Percentiles rank a stretch among this genome's conserved stretches.
phyloP scores from a whole-genome alignment of 2,888 invertebrate genomes.

The Empis livida region DNA sequence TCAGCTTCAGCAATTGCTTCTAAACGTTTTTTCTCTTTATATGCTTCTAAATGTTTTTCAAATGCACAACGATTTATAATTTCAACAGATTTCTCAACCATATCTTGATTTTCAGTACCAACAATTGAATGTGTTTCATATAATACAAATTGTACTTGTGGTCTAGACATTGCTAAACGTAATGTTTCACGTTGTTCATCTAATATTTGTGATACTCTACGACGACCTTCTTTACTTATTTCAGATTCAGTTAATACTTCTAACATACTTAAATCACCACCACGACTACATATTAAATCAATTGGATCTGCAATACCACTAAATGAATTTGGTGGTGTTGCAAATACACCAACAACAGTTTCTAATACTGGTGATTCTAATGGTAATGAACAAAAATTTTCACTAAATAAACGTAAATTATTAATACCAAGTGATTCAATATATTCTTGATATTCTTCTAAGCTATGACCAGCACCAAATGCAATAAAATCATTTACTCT shows the following conservation, averaged over 20 bases:
- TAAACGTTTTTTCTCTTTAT: slow-evolving; percentile 25
- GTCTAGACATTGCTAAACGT: slow-evolving; percentile 60
- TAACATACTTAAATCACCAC: slow-evolving; percentile 62
- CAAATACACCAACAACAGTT: slow-evolving; percentile 50
- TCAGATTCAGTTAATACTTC: slow-evolving; percentile 60
- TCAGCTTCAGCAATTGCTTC: slow-evolving; percentile 30
- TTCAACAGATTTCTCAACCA: slow-evolving; percentile 53
- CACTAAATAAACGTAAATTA: slow-evolving; percentile 40
- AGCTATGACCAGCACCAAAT: slow-evolving; percentile 44
- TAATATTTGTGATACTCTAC: slow-evolving; percentile 50
- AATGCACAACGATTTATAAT: slow-evolving; percentile 58
- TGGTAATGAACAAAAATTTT: slow-evolving; percentile 39
- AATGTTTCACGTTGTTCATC: slow-evolving; percentile 65
- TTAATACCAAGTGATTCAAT: slow-evolving; percentile 54
- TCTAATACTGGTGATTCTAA: slow-evolving; percentile 42
- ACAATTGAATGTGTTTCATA: slow-evolving; percentile 73
- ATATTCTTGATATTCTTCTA: slow-evolving; percentile 51
- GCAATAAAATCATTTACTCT: slow-evolving; percentile 46
- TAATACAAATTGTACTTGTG: slow-evolving; percentile 67
- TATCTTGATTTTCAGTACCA: slow-evolving; percentile 59
- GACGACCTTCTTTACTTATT: slow-evolving; percentile 46
- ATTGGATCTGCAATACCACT: slow-evolving; percentile 68
- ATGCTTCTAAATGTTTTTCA: slow-evolving; percentile 47
- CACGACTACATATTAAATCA: slow-evolving; percentile 65
- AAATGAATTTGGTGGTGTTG: slow-evolving; percentile 70